Evolutionary conservation across 1,140 invertebrate species (phyloP), one percentile per base, ranked within the genome.

Genomic region (Drosophila repleta): DNA sequence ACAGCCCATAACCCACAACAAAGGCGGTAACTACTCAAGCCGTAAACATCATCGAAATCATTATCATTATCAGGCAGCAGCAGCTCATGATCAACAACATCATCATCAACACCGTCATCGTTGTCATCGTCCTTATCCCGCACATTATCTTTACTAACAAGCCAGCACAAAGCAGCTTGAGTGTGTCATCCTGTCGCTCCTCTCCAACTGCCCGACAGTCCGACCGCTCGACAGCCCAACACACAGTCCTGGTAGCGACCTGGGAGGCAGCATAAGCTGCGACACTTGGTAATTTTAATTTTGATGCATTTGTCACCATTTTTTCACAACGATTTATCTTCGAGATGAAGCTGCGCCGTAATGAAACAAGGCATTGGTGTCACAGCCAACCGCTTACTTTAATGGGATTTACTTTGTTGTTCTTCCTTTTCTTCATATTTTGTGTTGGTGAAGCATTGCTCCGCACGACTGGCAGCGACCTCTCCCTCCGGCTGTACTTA

Each of bases 271-370:
- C 18, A 10, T 29, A 18, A 41, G 45, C 68, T 79, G 72, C 46
- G 73, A 45, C 81, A 81, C 81, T 80, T 84, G 74, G 82, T 78
- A 85, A 81, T 85, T 87, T 85, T 82, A 79, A 87, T 87, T 87
- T 88, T 88, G 83, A 87, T 87, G 82, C 82, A 87, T 87, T 87
- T 87, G 83, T 88, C 78, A 88, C 78, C 64, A 74, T 78, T 85
- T 78, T 79, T 69, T 46, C 62, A 21, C 43, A 85, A 68, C 82
- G 74, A 87, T 85, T 85, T 85, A 85, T 85, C 78, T 87, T 75
- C 67, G 46, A 55, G 66, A 63, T 39, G 29, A 10, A 15, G 69
- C 49, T 24, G 76, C 68, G 68, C 62, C 68, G 69, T 81, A 81
- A 77, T 85, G 82, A 84, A 85, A 78, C 81, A 68, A 72, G 81